Evolutionary conservation across 2,113 vertebrate genomes (phyloP).

Genomic region (Sula dactylatra): DNA sequence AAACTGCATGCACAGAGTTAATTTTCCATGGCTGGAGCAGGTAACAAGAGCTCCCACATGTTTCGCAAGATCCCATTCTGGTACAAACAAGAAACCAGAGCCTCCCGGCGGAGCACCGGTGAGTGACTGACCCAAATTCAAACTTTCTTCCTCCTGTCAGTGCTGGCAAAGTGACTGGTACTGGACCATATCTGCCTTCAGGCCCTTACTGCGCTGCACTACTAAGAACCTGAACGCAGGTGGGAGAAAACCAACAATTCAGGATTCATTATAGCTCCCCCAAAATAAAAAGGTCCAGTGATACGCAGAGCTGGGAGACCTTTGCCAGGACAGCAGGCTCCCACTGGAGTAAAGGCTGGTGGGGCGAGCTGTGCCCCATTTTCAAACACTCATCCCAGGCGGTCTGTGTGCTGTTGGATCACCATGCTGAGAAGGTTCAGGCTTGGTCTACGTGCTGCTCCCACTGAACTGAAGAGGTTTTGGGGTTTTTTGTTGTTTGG

Average conservation of each 20-base stretch:
- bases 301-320: background rate
- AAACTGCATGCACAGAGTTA: background rate
- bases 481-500: no score
- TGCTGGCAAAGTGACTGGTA: background rate
- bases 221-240: background rate
- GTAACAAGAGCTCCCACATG: background rate
- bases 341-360: fast-evolving
- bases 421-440: background rate
- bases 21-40: constrained; percentile 56
- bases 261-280: background rate
- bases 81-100: background rate
- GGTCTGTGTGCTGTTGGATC: background rate
- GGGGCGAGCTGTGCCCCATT: fast-evolving
- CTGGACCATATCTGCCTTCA: background rate
- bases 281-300: background rate
- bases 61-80: background rate
- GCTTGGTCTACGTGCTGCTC: background rate
- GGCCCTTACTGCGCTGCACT: background rate
- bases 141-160: constrained; percentile 17
- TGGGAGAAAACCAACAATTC: background rate
- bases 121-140: constrained; percentile 54
- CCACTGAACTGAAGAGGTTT: background rate
- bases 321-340: background rate
- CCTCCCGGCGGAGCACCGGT: background rate
- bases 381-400: background rate